A percentile compares a stretch with the other conserved stretches of the same genome.
Evolutionary conservation across 2,113 vertebrate genomes (phyloP).

Genomic region (Oxyura jamaicensis): DNA sequence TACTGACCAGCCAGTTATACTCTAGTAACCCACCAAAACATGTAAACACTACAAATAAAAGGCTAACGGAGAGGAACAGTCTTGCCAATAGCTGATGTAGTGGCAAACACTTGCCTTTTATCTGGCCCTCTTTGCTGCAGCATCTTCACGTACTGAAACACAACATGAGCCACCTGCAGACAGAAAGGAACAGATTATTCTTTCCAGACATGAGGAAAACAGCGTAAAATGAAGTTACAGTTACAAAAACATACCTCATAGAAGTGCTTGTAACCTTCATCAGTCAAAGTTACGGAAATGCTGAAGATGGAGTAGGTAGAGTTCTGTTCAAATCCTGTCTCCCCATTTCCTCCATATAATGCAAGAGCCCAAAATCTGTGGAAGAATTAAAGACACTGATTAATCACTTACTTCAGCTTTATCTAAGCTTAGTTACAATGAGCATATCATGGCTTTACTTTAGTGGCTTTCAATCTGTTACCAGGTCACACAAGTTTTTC

Average conservation of each 20-base stretch:
- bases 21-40: not conserved
- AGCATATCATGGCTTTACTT: not conserved
- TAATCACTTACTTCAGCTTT: not conserved
- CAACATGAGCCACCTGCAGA: conserved; percentile 88
- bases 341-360: conserved; percentile 94
- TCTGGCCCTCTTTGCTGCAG: conserved; percentile 90
- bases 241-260: conserved; percentile 82
- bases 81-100: not conserved
- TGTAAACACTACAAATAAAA: not conserved
- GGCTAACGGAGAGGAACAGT: not conserved
- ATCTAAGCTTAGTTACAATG: not conserved
- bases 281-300: conserved; percentile 93
- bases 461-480: not conserved
- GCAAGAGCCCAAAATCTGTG: conserved; percentile 92
- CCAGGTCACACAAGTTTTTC: not conserved
- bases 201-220: not conserved
- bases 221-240: not conserved
- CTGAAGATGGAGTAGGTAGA: conserved; percentile 95
- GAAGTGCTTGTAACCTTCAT: conserved; percentile 93
- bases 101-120: conserved; percentile 80
- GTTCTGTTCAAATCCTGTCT: conserved; percentile 96
- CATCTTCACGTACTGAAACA: conserved; percentile 98
- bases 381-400: not conserved
- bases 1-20: not conserved
- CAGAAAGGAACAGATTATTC: conserved; percentile 13